A percentile compares a stretch with the other conserved stretches of the same genome.
Conservation (phyloP, 1,140 invertebrate species). For the Chymomyza costata region DNA sequence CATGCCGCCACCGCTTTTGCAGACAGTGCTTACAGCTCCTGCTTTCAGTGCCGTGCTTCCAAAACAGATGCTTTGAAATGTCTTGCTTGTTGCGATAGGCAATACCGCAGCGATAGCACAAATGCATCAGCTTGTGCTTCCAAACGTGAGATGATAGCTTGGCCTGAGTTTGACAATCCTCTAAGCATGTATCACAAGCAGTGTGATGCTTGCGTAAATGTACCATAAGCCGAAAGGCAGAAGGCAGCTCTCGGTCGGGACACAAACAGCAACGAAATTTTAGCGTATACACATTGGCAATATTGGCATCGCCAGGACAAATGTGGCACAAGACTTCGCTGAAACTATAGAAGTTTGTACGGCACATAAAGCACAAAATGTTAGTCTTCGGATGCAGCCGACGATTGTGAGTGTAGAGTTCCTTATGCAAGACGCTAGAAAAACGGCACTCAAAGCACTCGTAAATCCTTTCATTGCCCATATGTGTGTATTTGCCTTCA, state of each 20-base stretch:
- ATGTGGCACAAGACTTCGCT: conserved; percentile 89
- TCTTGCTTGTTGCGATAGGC: conserved; percentile 90
- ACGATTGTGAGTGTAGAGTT: conserved; percentile 88
- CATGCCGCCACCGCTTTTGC: conserved; percentile 92
- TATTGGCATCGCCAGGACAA: conserved; percentile 84
- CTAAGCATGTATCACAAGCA: conserved; percentile 89
- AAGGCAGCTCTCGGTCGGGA: conserved; percentile 83
- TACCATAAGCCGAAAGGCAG: conserved; percentile 89
- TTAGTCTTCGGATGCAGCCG: conserved; percentile 89
- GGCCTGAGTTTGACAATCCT: conserved; percentile 83
- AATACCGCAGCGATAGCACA: conserved; percentile 90
- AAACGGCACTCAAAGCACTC: conserved; percentile 90
- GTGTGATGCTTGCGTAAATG: conserved; percentile 88
- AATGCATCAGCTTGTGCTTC: conserved; percentile 90
- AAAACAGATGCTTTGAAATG: conserved; percentile 90
- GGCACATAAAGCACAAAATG: conserved; percentile 88
- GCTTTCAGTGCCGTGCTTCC: conserved; percentile 93
- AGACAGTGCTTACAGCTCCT: conserved; percentile 88
- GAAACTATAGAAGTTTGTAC: conserved; percentile 88
- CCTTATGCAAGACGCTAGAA: conserved; percentile 84
- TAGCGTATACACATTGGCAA: conserved; percentile 77
- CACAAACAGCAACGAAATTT: conserved; percentile 86
- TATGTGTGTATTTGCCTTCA: conserved; percentile 37
- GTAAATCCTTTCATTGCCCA: conserved; percentile 78
- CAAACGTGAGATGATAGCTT: conserved; percentile 88